A percentile compares a stretch with the other conserved stretches of the same genome.
phyloP scores from a whole-genome alignment of 2,888 invertebrate species.

The Macrosoma leucophasiata region DNA sequence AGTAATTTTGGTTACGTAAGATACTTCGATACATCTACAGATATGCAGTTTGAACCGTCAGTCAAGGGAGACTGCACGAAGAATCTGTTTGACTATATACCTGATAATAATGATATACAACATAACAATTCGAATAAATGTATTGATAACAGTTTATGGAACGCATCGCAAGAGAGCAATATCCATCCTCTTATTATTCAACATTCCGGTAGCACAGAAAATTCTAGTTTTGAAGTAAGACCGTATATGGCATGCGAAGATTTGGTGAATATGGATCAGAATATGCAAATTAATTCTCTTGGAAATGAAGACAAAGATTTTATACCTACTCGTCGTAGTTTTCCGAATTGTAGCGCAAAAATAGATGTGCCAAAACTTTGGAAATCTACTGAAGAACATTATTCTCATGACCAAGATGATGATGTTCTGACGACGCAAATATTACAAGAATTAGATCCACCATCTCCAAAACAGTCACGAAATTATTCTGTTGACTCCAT shows the following conservation, averaged over 20 bases:
- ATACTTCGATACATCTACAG: conserved; percentile 75
- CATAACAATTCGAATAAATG: too few species aligned
- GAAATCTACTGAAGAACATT: conserved; percentile 63
- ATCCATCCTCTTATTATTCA: conserved; percentile 49
- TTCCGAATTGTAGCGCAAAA: conserved; percentile 77
- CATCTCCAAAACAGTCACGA: conserved; percentile 49
- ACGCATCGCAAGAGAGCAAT: conserved; percentile 31
- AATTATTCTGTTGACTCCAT: conserved; percentile 48
- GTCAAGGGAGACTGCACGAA: conserved; percentile 58
- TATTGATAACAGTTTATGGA: conserved; percentile 27
- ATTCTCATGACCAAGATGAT: conserved; percentile 36
- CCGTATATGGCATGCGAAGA: conserved; percentile 81
- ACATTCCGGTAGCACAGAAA: conserved; percentile 77
- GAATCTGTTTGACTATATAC: conserved; percentile 44
- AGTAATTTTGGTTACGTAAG: conserved; percentile 81
- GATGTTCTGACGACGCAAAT: conserved; percentile 27
- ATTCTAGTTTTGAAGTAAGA: conserved; percentile 74
- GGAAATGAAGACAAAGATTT: conserved; percentile 51
- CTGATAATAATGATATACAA: too few species aligned
- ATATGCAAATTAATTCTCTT: conserved; percentile 66
- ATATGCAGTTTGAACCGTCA: conserved; percentile 49
- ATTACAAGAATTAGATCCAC: conserved; percentile 54
- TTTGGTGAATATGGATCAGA: conserved; percentile 78
- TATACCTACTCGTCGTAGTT: conserved; percentile 77
- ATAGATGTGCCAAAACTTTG: conserved; percentile 54